Base-by-base conservation (phyloP, 2,113 vertebrate species). In the Hypomesus transpacificus region DNA sequence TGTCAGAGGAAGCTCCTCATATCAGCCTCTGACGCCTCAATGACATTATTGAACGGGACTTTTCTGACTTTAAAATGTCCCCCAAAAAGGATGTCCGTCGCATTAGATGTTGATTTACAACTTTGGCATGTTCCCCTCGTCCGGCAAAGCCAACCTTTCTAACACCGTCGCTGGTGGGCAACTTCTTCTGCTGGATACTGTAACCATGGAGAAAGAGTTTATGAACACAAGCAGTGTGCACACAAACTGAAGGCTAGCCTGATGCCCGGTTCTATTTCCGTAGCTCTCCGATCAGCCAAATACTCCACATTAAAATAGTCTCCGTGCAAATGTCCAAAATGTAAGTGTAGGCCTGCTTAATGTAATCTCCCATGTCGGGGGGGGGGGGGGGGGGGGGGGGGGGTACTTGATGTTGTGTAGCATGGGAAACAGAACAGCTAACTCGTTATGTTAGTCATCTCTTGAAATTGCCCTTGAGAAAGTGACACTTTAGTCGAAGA, bases 301-400 rank as follows among this genome's bases (percentile, higher is more conserved):
- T 52, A 72, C 62, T 54, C 60, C 62, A 22, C 14, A 57, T 28
- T 65, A 39, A 58, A 70, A 70, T 34, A 70, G 4, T 22, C 21
- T 34, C 28, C 18, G 16, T 21, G 18, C 26, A 39, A 31, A 69
- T 46, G 26, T 34, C 60, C 64, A 63, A 63, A 64, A 46, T 46
- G 39, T 46, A 5, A 46, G 39, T 31, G 0, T 39, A 31, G 26
- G 57, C 21, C 21, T 46, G 7, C 9, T 46, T 13, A 13, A 46
- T 46, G 39, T 46, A 13, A 46, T 46, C 39, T 46, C 7, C 39
- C 39, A 46, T 9, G 7, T 46, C 13, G 39, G 7, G 39, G 39
- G 24, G 24, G 6, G 4, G 6, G 31, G 31, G 7, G 31, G 6
- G 31, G 31, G 7, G 31, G 39, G 39, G 39, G 39, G 7, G 39